phyloP scores from a whole-genome alignment of 2,113 vertebrate species.

The Pomatorhinus ruficollis region DNA sequence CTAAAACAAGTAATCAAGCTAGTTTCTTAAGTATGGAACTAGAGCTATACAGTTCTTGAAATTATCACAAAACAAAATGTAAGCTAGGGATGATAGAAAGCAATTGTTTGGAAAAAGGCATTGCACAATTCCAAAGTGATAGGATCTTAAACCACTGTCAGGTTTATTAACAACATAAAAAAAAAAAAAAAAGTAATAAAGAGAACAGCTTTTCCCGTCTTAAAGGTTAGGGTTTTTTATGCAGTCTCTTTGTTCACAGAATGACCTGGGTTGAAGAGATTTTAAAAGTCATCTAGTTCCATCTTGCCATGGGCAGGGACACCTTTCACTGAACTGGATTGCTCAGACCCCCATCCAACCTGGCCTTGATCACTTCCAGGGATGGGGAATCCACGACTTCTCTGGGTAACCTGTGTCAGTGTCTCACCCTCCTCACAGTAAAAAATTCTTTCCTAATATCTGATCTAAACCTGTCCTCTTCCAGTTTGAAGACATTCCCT shows the following conservation, averaged over 20 bases:
- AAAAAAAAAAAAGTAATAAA: not conserved
- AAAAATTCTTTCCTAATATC: not conserved
- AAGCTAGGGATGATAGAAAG: not conserved
- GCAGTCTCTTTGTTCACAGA: not conserved
- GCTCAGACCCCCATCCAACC: not conserved
- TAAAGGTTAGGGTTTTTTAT: not conserved
- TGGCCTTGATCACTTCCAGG: not conserved
- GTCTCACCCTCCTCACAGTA: not conserved
- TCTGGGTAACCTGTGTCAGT: not conserved
- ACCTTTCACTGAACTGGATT: not conserved
- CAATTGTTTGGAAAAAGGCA: not conserved
- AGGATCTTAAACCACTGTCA: not conserved
- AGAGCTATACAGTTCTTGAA: not conserved
- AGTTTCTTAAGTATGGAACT: not conserved
- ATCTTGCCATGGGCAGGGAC: not conserved
- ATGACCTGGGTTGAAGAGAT: not conserved
- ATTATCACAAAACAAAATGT: not conserved
- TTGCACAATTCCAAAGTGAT: not conserved
- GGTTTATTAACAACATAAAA: not conserved
- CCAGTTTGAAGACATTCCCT: not conserved
- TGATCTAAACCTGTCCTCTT: not conserved
- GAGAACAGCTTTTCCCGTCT: not conserved
- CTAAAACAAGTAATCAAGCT: not conserved
- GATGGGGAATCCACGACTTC: not conserved
- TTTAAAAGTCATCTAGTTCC: not conserved